These are phyloP conservation scores for Manis crassicaudata DNA, from an alignment of 2,797 vertebrate species.

Conservation along the genomic window DNA sequence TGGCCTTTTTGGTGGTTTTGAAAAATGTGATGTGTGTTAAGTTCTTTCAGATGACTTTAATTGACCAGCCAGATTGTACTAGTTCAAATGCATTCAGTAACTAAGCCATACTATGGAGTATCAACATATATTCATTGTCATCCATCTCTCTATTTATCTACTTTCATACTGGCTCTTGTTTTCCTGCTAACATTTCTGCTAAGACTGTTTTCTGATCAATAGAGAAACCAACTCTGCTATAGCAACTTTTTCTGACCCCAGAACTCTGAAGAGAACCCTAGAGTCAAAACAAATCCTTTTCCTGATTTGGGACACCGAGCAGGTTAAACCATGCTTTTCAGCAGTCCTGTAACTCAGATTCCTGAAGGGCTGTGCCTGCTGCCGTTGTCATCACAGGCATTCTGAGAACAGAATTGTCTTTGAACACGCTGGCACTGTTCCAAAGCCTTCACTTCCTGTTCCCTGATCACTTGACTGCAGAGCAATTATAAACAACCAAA, in stretches of 20 bases:
- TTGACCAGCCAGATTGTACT: neutral
- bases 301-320: neutral
- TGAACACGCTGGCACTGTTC: neutral
- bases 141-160: neutral
- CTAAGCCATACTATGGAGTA: neutral
- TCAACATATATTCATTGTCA: neutral
- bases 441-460: neutral
- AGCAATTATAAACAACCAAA: neutral
- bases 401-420: neutral
- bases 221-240: neutral
- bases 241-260: constrained; percentile 7
- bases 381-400: neutral
- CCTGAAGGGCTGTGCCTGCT: neutral
- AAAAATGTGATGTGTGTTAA: neutral
- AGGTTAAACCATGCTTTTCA: neutral
- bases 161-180: neutral
- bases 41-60: neutral
- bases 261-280: neutral
- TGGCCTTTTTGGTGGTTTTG: neutral
- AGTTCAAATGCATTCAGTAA: constrained; percentile 22
- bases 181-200: constrained; percentile 8
- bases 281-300: neutral
- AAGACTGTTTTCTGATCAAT: neutral
- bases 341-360: neutral
- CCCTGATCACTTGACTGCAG: neutral